phyloP scores from a whole-genome alignment of 2,113 vertebrate species.

The Chelonoidis abingdonii region DNA sequence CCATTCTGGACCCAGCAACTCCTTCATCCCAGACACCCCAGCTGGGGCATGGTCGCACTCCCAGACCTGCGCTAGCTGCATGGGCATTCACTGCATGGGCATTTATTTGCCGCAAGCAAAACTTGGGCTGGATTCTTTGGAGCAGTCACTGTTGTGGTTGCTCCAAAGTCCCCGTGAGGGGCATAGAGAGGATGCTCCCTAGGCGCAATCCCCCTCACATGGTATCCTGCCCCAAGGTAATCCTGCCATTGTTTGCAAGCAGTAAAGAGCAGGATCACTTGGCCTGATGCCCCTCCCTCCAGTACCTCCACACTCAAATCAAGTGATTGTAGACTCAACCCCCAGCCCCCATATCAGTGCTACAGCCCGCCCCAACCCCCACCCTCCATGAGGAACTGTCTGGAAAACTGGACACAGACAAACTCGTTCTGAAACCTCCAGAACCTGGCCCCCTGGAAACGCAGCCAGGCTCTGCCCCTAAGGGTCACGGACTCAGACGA shows the following conservation, averaged over 20 bases:
- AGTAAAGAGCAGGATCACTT: not conserved
- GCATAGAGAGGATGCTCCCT: not conserved
- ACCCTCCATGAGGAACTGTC: not conserved
- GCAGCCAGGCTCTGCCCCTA: not conserved
- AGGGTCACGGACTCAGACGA: not conserved
- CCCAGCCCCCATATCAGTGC: not conserved
- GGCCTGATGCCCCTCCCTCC: not conserved
- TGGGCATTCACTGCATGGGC: not conserved
- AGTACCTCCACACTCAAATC: not conserved
- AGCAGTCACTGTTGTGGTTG: not conserved
- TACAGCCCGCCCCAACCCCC: not conserved
- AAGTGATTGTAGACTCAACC: not conserved
- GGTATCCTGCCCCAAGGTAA: too few relatives aligned
- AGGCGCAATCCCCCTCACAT: not conserved
- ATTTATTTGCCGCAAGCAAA: not conserved
- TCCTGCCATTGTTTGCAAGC: too few relatives aligned
- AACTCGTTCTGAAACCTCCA: not conserved
- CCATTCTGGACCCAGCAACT: too few relatives aligned
- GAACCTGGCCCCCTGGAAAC: not conserved
- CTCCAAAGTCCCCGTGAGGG: not conserved
- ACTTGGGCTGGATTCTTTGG: not conserved
- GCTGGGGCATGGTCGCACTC: too few relatives aligned
- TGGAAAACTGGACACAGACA: not conserved
- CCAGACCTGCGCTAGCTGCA: not conserved
- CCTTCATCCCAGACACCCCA: too few relatives aligned